A percentile compares a stretch with the other conserved stretches of the same genome.
phyloP scores from a whole-genome alignment of 2,888 invertebrate species.

The Bombylius major region DNA sequence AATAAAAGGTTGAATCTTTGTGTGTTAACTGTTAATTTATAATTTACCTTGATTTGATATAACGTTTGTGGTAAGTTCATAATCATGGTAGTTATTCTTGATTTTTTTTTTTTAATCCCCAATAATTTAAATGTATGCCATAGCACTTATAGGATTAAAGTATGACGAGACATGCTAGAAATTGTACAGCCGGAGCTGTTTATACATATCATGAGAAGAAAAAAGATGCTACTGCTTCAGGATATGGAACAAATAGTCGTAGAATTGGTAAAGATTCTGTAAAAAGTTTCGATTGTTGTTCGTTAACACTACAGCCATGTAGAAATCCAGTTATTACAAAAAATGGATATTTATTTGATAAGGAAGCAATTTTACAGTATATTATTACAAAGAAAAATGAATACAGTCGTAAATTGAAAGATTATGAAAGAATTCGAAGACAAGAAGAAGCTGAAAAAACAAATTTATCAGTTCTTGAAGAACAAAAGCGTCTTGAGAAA shows the following conservation, averaged over 20 bases:
- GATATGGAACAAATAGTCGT: conserved; percentile 77
- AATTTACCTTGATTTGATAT: too few relatives aligned
- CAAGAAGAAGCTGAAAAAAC: conserved; percentile 57
- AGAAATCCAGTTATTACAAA: conserved; percentile 79
- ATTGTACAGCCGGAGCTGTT: conserved; percentile 95
- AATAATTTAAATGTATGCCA: too few relatives aligned
- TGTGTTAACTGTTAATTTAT: too few relatives aligned
- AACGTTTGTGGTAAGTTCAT: too few relatives aligned
- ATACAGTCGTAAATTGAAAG: conserved; percentile 76
- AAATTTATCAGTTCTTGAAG: conserved; percentile 59
- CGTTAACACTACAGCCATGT: conserved; percentile 91
- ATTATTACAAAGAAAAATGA: conserved; percentile 90
- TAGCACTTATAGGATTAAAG: too few relatives aligned
- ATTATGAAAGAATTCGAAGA: conserved; percentile 78
- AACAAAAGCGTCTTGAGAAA: conserved; percentile 58
- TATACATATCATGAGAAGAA: conserved; percentile 97
- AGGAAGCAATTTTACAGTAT: conserved; percentile 91
- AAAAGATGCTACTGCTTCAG: conserved; percentile 87
- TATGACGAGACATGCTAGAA: conserved; percentile 94
- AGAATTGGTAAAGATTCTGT: conserved; percentile 61
- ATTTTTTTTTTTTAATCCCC: too few relatives aligned
- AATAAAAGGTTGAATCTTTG: too few relatives aligned
- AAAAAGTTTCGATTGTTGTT: conserved; percentile 95
- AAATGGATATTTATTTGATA: conserved; percentile 92
- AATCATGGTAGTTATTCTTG: too few relatives aligned